phyloP scores from a whole-genome alignment of 2,113 vertebrate species.

The Chrysemys picta region DNA sequence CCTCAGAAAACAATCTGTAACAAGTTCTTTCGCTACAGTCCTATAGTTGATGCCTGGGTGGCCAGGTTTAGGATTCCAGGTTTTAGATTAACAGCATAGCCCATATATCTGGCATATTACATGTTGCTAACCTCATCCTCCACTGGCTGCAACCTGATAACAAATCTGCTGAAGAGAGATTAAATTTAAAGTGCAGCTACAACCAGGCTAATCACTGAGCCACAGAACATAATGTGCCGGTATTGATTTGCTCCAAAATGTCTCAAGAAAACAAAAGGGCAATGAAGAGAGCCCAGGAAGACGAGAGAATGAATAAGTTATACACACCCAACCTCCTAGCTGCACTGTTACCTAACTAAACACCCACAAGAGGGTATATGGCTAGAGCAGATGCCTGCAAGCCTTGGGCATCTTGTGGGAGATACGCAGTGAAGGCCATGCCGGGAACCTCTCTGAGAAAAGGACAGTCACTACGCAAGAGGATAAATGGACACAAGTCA shows the following conservation, averaged over 20 bases:
- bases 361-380: not conserved
- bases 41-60: not conserved
- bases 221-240: not conserved
- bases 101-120: fast-evolving
- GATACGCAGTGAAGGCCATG: not conserved
- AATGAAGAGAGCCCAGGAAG: not conserved
- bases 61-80: not conserved
- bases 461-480: too few relatives aligned
- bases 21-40: not conserved
- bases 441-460: not conserved
- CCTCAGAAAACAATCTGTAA: not conserved
- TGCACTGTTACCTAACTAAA: not conserved
- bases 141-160: not conserved
- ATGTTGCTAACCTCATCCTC: not conserved
- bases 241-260: slow-evolving; percentile 1
- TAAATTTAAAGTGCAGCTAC: not conserved
- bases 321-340: not conserved
- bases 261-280: slow-evolving; percentile 10
- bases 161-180: not conserved
- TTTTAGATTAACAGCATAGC: not conserved
- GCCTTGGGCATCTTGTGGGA: not conserved
- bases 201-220: not conserved
- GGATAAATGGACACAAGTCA: too few relatives aligned
- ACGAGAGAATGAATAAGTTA: slow-evolving; percentile 34
- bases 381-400: slow-evolving; percentile 26